A percentile compares a stretch with the other conserved stretches of the same genome.
Conservation (phyloP, 1,140 invertebrate species). For the Drosophila kepulauana region DNA sequence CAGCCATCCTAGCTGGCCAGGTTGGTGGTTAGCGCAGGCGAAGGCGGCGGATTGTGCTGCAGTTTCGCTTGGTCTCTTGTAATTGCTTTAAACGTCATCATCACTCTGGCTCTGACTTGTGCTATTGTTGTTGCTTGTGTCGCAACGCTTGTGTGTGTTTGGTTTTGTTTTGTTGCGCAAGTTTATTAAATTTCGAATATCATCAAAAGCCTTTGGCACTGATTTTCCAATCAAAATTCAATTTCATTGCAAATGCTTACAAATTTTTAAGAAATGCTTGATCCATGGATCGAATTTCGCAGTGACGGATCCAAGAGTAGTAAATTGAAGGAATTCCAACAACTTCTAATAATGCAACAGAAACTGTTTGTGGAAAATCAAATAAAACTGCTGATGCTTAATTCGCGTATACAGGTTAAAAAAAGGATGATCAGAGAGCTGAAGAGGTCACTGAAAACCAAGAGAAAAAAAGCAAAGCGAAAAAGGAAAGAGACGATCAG, state of each 20-base stretch:
- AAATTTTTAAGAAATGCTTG: constrained; percentile 46
- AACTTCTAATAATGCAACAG: constrained; percentile 10
- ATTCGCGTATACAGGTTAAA: constrained; percentile 36
- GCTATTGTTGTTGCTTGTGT: constrained; percentile 13
- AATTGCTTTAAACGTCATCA: constrained; percentile 82
- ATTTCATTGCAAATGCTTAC: constrained; percentile 19
- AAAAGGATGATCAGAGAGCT: constrained; percentile 35
- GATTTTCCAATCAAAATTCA: constrained; percentile 66
- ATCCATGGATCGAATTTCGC: constrained; percentile 46
- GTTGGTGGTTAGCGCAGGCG: background rate
- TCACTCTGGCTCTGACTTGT: constrained; percentile 44
- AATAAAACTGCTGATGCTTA: constrained; percentile 1
- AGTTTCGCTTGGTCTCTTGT: constrained; percentile 54
- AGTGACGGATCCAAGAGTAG: background rate
- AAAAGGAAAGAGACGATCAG: background rate
- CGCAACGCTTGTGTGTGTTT: constrained; percentile 16
- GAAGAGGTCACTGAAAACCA: background rate
- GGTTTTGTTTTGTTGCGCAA: constrained; percentile 21
- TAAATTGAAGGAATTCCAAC: constrained; percentile 5
- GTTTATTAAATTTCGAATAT: constrained; percentile 60
- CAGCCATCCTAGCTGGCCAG: background rate
- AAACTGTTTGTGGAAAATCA: background rate
- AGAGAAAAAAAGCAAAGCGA: background rate
- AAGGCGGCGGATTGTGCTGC: background rate
- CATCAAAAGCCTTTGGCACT: constrained; percentile 23